Evolutionary conservation across 1,140 invertebrate species (phyloP).

Genomic region (Drosophila albomicans): DNA sequence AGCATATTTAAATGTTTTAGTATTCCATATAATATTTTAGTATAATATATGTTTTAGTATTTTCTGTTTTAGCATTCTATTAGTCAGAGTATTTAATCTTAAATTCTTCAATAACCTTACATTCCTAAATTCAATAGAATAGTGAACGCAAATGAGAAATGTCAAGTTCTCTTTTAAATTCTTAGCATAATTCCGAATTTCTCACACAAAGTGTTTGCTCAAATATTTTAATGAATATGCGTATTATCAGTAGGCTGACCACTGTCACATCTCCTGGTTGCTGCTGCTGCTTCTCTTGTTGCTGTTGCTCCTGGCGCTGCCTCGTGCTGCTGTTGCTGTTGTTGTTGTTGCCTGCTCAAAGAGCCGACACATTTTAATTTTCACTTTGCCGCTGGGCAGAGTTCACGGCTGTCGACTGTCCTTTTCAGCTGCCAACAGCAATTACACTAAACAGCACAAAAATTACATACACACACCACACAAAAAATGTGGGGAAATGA

Average conservation of each 20-base stretch:
- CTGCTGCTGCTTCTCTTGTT: conserved; percentile 13
- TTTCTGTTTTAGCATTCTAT: too few species aligned
- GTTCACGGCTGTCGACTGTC: conserved; percentile 30
- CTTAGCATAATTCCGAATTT: not conserved
- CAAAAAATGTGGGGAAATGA: conserved; percentile 14
- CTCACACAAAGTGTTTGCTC: too few species aligned
- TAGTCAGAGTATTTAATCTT: too few species aligned
- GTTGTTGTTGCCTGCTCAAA: conserved; percentile 17
- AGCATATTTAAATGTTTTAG: too few species aligned
- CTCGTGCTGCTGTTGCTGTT: conserved; percentile 6
- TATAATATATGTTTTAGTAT: too few species aligned
- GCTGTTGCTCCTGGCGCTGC: not conserved
- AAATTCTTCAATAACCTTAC: too few species aligned
- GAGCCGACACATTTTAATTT: conserved; percentile 57
- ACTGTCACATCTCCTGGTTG: conserved; percentile 23
- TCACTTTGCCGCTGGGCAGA: conserved; percentile 32
- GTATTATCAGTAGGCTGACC: not conserved
- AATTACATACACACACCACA: not conserved
- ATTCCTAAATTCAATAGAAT: too few species aligned
- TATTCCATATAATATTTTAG: too few species aligned
- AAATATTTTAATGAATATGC: not conserved
- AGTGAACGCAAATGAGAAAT: too few species aligned
- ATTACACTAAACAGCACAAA: conserved; percentile 64
- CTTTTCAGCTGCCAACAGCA: conserved; percentile 57
- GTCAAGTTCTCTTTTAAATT: too few species aligned